Percentiles rank a stretch among this genome's conserved stretches.
Evolutionary conservation across 2,797 vertebrate species (phyloP).

Genomic region (Tragopan temminckii): DNA sequence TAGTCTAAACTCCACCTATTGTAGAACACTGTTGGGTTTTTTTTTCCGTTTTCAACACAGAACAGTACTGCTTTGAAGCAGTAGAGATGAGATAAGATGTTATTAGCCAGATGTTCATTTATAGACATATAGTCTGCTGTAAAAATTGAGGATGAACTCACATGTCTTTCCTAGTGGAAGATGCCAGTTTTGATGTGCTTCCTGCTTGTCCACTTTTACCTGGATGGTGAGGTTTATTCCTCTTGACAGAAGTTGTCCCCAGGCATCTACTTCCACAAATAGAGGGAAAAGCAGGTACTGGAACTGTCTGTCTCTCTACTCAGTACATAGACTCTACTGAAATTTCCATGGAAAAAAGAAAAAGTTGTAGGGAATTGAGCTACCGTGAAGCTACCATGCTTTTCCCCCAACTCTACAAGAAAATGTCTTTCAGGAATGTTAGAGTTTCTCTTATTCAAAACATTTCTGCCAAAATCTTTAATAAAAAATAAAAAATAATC

Average conservation of each 20-base stretch:
- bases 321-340: neutral
- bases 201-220: constrained; percentile 26
- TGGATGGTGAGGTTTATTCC: constrained; percentile 27
- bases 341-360: neutral
- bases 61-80: neutral
- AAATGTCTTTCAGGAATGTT: neutral
- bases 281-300: neutral
- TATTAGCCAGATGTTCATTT: neutral
- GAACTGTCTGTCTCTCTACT: neutral
- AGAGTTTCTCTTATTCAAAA: neutral
- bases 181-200: constrained; percentile 41
- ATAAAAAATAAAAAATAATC: neutral
- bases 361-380: neutral
- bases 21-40: neutral
- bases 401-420: neutral
- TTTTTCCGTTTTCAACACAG: neutral
- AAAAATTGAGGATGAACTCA: neutral
- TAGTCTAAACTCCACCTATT: neutral
- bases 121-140: neutral
- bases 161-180: constrained; percentile 12
- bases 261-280: constrained; percentile 23
- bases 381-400: fast-evolving
- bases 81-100: neutral
- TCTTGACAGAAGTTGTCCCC: constrained; percentile 42
- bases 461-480: neutral